Conservation (phyloP, 2,888 invertebrate genomes). For the Alloplasta piceator region DNA sequence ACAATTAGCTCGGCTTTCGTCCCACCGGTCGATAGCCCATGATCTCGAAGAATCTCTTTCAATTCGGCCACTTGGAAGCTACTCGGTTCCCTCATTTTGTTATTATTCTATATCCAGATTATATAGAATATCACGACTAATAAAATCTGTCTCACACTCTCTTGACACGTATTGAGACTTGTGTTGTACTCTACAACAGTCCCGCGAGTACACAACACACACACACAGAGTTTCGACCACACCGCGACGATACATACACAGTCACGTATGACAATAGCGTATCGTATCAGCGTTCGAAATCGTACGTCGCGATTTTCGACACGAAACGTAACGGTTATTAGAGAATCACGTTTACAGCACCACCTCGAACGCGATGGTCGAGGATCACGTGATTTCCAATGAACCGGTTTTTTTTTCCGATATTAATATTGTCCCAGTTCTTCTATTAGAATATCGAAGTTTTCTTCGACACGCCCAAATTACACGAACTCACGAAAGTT, state of each 20-base stretch:
- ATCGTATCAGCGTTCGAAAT: background rate
- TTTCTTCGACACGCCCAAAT: background rate
- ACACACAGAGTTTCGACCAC: background rate
- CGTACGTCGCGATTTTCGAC: background rate
- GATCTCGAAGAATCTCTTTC: constrained; percentile 6
- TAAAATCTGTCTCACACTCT: constrained; percentile 1
- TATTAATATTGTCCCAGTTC: background rate
- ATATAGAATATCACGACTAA: background rate
- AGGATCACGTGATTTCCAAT: constrained; percentile 25
- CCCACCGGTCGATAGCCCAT: constrained; percentile 9
- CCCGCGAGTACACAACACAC: constrained; percentile 3
- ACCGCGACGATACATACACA: background rate
- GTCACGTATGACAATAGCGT: background rate
- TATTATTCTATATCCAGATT: background rate
- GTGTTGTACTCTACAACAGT: constrained; percentile 5
- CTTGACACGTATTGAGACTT: background rate
- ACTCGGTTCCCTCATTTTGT: constrained; percentile 18
- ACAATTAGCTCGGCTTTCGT: constrained; percentile 35
- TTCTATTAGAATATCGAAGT: background rate
- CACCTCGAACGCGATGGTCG: constrained; percentile 2
- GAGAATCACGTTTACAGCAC: constrained; percentile 4
- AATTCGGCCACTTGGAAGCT: constrained; percentile 34
- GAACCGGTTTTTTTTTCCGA: background rate
- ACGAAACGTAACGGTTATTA: background rate
- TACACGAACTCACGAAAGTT: background rate